A percentile compares a stretch with the other conserved stretches of the same genome.
These are phyloP conservation scores for Harpalus rubripes DNA, from an alignment of 2,888 invertebrate genomes.

Conservation along the genomic window DNA sequence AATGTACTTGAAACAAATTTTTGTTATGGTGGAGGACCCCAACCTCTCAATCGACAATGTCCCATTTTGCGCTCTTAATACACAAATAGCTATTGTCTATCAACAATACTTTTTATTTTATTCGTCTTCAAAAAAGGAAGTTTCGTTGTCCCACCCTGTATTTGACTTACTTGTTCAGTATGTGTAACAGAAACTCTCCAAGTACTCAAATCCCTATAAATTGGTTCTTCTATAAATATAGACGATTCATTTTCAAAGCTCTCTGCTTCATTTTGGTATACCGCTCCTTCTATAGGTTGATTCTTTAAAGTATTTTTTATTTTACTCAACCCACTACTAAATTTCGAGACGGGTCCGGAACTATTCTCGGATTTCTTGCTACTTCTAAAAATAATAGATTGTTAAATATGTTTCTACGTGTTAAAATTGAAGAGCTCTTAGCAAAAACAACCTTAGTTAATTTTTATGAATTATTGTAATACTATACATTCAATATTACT, in stretches of 20 bases:
- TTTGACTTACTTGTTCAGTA: slow-evolving; percentile 59
- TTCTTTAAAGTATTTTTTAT: slow-evolving; percentile 82
- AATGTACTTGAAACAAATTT: too few species aligned
- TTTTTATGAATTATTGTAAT: too few species aligned
- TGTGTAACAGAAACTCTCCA: slow-evolving; percentile 83
- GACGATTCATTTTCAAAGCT: slow-evolving; percentile 73
- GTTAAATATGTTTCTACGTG: neutral
- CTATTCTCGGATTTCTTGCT: slow-evolving; percentile 70
- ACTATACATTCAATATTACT: too few species aligned
- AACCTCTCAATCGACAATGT: too few species aligned
- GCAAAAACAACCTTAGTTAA: too few species aligned
- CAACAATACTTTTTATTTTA: too few species aligned
- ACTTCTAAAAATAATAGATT: slow-evolving; percentile 30
- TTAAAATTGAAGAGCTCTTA: too few species aligned
- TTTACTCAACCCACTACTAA: slow-evolving; percentile 81
- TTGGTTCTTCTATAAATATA: slow-evolving; percentile 73
- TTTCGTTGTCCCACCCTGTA: too few species aligned
- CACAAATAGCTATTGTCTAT: too few species aligned
- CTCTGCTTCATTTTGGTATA: slow-evolving; percentile 73
- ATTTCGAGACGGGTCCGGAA: slow-evolving; percentile 77
- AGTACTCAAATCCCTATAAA: slow-evolving; percentile 81
- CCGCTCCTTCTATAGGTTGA: slow-evolving; percentile 78
- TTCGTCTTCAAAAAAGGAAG: too few species aligned
- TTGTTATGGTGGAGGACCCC: too few species aligned
- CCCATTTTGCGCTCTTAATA: too few species aligned